Base-by-base conservation (phyloP, 1,140 invertebrate species). In the Subanguina moxae region DNA sequence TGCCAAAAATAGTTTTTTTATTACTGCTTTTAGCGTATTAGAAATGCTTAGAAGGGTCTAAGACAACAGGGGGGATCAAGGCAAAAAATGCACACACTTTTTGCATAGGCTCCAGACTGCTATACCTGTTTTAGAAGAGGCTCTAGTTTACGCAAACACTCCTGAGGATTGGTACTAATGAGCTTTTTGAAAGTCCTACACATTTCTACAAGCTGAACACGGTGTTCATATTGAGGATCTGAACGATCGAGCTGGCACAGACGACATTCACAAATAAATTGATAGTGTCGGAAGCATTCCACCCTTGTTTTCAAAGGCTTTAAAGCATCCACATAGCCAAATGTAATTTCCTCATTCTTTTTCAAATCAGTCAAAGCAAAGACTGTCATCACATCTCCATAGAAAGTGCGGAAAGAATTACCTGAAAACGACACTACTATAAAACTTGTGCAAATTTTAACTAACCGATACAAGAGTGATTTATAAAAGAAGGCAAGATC, bases 301-400 rank as follows among this genome's bases (percentile, higher is more conserved):
- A 15, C 48, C 8, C 48, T 19, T 7, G 3, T 15, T 25, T 52
- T 3, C n/a, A 21, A 15, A 19, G 48, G 48, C 8, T 21, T 52
- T 52, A 25, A 21, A 52, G 15, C n/a, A 21, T 19, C n/a, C 3
- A 61, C 58, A 45, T 61, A 61, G 28, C 27, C 19, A 15, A 19
- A 28, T 45, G 42, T 45, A 27, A 61, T 32, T 28, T 61, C 58
- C 19, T 61, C 58, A 45, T 28, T n/a, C 17, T 61, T 61, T 28
- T 61, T 61, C 58, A 61, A 30, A 27, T 61, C 58, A 21, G 19
- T 19, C 17, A 61, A 21, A 21, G 58, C 3, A 27, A 45, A 28
- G 1, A 61, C 27, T n/a, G 19, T 30, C 58, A 61, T 61, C n/a
- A 61, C 58, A 27, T 61, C 58, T 21, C 58, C 58, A 61, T 23